Base-by-base conservation (phyloP, 92 coral and sea anemone species). In the Umimayanthus kanabou region DNA sequence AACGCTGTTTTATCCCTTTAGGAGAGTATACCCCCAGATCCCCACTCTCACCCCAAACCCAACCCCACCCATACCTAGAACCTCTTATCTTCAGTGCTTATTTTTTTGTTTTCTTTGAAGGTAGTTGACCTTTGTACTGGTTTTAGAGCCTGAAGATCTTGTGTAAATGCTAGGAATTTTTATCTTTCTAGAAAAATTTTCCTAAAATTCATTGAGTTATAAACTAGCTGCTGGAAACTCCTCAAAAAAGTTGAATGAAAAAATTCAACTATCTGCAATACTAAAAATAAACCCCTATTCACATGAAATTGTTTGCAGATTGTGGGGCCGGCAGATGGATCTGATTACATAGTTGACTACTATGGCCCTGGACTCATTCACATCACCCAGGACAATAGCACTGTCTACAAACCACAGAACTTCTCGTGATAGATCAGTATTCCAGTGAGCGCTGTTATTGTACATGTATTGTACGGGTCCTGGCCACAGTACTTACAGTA, bases 261-360 rank as follows among this genome's bases (percentile, higher is more conserved):
- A 7, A 53, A 53, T 13, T 13, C 18, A 53, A 53, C 20, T 53
- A 11, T 11, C 14, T 53, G 20, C 58, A 47, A 47, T 10, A 10
- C 50, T 10, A 47, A 47, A 47, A 47, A 6, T 6, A 47, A 47
- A 47, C 50, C 50, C 1, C 6, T 6, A 47, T 47, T 47, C 50
- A 47, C 13, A 47, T 47, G 9, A 47, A 20, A 15, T 72, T 81
- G 61, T 81, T 77, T 33, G 16, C 89, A 97, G 99, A 94, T 97
- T 73, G 96, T 97, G 64, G 98, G 98, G 30, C 99, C 99, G 61
- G 97, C 99, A 0, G 98, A 97, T 94, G 98, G 97, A 76, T 94
- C 99, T 5, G 92, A 84, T 6, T 97, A 97, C 85, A 93, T 97
- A 53, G 90, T 97, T 73, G 99, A 95, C 87, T 97, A 92, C 79